A percentile compares a stretch with the other conserved stretches of the same genome.
Evolutionary conservation across 2,797 vertebrate genomes (phyloP).

Genomic region (Muscicapa striata): DNA sequence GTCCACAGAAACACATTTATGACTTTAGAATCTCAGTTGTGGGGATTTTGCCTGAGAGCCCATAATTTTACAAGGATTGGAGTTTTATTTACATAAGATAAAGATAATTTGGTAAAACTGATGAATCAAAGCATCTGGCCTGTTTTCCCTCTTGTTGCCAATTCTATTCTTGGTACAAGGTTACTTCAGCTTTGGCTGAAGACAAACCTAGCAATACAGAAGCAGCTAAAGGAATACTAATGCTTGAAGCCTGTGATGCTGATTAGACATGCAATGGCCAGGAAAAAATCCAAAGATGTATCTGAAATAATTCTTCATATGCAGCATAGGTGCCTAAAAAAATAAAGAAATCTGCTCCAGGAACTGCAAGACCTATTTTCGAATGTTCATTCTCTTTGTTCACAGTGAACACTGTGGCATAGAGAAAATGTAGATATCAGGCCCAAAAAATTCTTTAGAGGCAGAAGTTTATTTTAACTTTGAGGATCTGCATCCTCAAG

Average conservation of each 20-base stretch:
- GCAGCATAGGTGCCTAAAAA: not conserved
- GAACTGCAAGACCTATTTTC: not conserved
- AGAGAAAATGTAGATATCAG: not conserved
- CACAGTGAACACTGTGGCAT: not conserved
- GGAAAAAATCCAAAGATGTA: not conserved
- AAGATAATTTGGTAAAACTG: not conserved
- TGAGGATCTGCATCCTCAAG: not conserved
- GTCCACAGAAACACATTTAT: not conserved
- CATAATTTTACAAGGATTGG: not conserved
- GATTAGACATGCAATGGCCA: not conserved
- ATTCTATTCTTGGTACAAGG: not conserved
- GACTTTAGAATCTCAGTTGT: not conserved
- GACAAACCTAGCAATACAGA: not conserved
- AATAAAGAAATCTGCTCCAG: not conserved
- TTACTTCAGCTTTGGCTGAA: not conserved
- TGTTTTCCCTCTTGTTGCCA: not conserved
- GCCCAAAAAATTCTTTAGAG: not conserved
- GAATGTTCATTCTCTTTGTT: not conserved
- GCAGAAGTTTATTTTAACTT: not conserved
- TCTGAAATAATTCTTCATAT: not conserved
- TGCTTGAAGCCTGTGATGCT: not conserved
- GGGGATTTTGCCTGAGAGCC: not conserved
- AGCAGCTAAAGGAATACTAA: not conserved
- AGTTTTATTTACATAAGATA: not conserved
- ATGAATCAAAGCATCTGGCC: not conserved